Evolutionary conservation across 2,888 invertebrate genomes (phyloP), one percentile per base, ranked within the genome.

Genomic region (Harpalus rufipes): DNA sequence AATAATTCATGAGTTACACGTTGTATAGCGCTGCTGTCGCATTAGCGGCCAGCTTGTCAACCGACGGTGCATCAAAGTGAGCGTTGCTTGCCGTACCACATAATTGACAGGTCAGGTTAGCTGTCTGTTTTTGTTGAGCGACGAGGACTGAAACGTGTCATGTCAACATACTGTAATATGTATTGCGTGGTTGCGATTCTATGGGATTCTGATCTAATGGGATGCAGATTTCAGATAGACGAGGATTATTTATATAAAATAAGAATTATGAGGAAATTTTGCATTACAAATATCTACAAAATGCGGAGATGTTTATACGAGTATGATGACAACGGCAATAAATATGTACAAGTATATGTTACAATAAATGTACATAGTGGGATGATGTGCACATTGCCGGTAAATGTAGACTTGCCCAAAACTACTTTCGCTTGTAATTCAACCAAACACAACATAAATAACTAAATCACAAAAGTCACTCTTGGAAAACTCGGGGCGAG

Each of bases 1-100:
- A 63, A 63, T 80, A 80, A 80, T 80, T 41, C 80, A 80, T 80
- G 80, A 80, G 80, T 80, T 80, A 63, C 80, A 80, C 80, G 72
- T 51, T 74, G 72, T 74, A 80, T 61, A n/a, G 63, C 63, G 61
- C 61, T 80, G 80, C 63, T 80, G 80, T 80, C 80, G 80, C 80
- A 80, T 80, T 80, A 80, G 80, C 58, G 63, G 63, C 80, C n/a
- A 63, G 44, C 63, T 63, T 80, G 80, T 80, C 80, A 80, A 63
- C 80, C 61, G 63, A 63, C 80, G 63, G 80, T 63, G 44, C 63
- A 63, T 80, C 80, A 74, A 74, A 74, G 72, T 74, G 44, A 74
- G 72, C 72, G n/a, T 18, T 41, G 44, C 72, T 41, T 44, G 44
- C 41, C 41, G 44, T 74, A 44, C 44, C 41, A 44, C 44, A 41